Base-by-base conservation (phyloP, 92 coral and sea anemone genomes). In the Bergia sp. region DNA sequence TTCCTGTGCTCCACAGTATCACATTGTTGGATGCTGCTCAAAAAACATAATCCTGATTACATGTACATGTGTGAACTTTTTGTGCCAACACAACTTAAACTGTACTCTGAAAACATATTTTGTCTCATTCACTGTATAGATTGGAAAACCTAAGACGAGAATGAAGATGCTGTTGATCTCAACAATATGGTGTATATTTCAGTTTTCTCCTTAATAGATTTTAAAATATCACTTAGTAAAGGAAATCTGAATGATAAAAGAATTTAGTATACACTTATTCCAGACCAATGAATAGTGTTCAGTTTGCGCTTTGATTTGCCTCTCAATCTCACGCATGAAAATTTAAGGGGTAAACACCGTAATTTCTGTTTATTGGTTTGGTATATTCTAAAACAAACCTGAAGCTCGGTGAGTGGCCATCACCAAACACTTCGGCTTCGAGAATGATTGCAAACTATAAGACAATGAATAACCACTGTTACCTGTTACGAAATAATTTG, bases 61-160 rank as follows among this genome's bases (percentile, higher is more conserved):
- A 18, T 53, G 29, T 29, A 29, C 13, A 53, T 53, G 2, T 53
- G 18, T 53, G 58, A 53, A 11, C 0, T 53, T 53, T 53, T 53
- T 53, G 2, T 53, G 58, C 39, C n/a, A 37, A 4, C 55, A 16
- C 37, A 23, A 23, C 1, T 21, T 5, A 41, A 10, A 36, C 20
- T 76, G 69, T 47, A n/a, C 45, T 39, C 38, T 39, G 18, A 39
- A 64, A 7, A n/a, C 69, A 7, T 6, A 49, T 55, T 41, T 67
- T 61, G 38, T 69, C 42, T 1, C 47, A 65, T 76, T 64, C 57
- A 37, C 36, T 79, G 38, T 85, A 36, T 73, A 95, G 96, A 92
- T 78, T 95, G 94, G 98, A 95, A 92, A 95, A 95, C 73, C 93
- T 95, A 45, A 90, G 96, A 80, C 90, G 95, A 85, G 96, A 95